Evolutionary conservation across 2,888 invertebrate species (phyloP).

Genomic region (Heliconius erato): DNA sequence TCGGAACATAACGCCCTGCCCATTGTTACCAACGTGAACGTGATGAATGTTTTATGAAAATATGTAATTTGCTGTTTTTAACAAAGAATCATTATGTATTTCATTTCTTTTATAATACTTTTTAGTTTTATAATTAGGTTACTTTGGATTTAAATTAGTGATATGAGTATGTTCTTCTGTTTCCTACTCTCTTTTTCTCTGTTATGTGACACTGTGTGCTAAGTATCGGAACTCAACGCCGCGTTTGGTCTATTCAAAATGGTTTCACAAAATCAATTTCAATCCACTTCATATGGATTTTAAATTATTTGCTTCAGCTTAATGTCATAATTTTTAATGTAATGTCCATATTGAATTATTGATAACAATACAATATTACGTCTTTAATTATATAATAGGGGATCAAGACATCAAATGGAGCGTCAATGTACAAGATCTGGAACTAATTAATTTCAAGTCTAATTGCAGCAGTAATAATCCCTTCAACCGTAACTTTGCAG

Average conservation of each 20-base stretch:
- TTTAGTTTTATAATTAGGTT: background rate
- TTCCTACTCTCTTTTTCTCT: too few species aligned
- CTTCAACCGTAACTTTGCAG: slow-evolving; percentile 78
- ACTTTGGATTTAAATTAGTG: background rate
- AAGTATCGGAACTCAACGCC: too few species aligned
- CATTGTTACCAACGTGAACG: slow-evolving; percentile 42
- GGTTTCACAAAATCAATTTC: background rate
- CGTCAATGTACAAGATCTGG: slow-evolving; percentile 59
- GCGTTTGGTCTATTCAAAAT: too few species aligned
- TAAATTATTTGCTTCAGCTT: background rate
- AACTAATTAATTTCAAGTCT: slow-evolving; percentile 81
- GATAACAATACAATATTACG: background rate
- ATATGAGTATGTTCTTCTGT: too few species aligned
- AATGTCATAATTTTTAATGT: background rate
- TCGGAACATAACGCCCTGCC: background rate
- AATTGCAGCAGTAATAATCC: slow-evolving; percentile 77
- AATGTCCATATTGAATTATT: background rate
- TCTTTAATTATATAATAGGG: background rate
- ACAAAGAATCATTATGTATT: background rate
- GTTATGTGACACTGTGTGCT: too few species aligned
- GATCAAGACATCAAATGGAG: slow-evolving; percentile 22
- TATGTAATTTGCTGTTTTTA: slow-evolving; percentile 4
- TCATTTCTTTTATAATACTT: background rate
- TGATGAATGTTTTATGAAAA: slow-evolving; percentile 43
- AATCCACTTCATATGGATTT: background rate